Percentiles rank a stretch among this genome's conserved stretches.
Evolutionary conservation across 2,113 vertebrate species (phyloP).

Genomic region (Sapajus apella): DNA sequence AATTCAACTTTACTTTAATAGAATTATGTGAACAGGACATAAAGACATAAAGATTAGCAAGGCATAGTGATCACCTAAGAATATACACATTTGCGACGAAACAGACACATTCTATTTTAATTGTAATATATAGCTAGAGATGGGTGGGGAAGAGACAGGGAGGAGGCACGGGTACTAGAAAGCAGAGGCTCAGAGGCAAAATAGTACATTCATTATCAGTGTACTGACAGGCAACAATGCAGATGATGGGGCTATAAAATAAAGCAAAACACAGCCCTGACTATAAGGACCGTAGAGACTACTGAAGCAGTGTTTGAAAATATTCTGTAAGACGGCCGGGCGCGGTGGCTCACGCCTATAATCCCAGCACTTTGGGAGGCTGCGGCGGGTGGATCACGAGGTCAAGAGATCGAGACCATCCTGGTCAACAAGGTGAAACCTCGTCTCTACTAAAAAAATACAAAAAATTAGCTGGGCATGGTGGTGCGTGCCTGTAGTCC

Average conservation of each 20-base stretch:
- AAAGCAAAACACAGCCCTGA: not conserved
- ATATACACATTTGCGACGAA: not conserved
- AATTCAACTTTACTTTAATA: constrained; percentile 13
- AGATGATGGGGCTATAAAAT: not conserved
- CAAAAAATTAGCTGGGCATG: no score
- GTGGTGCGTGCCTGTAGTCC: no score
- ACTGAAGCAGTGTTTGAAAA: not conserved
- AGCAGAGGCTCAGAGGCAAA: not conserved
- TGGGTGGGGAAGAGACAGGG: not conserved
- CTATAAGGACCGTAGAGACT: not conserved
- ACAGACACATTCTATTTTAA: not conserved
- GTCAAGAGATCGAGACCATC: no score
- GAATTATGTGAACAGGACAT: not conserved
- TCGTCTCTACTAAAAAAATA: no score
- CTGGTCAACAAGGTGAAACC: no score
- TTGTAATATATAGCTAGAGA: not conserved
- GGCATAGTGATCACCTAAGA: not conserved
- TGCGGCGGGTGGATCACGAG: no score
- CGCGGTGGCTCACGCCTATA: no score
- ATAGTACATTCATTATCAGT: not conserved
- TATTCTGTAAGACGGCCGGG: no score
- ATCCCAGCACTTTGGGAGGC: no score
- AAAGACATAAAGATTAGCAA: not conserved
- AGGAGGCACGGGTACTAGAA: not conserved
- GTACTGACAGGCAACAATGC: not conserved